phyloP scores from a whole-genome alignment of 2,113 vertebrate genomes.

The Cygnus buccinator region DNA sequence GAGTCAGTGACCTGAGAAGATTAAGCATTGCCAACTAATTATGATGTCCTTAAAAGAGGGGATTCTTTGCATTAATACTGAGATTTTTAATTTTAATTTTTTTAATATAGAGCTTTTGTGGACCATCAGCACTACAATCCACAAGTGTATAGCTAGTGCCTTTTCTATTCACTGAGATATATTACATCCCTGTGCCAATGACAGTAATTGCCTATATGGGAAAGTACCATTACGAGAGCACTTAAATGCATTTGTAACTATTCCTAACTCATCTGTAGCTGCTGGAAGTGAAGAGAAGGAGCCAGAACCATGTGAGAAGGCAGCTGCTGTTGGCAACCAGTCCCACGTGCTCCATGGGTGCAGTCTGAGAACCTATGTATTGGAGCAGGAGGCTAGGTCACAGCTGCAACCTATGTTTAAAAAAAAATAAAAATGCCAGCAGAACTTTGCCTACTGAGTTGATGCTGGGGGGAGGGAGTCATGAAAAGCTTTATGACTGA shows the following conservation, averaged over 20 bases:
- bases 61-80: neutral
- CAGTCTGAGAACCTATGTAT: constrained; percentile 1
- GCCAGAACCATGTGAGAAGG: constrained; percentile 37
- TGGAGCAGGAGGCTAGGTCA: neutral
- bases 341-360: neutral
- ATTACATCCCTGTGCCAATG: neutral
- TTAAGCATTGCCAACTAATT: constrained; percentile 14
- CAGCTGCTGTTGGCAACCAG: constrained; percentile 55
- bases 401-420: neutral
- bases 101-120: neutral
- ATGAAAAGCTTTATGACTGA: neutral
- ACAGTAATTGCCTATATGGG: neutral
- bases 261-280: constrained; percentile 42
- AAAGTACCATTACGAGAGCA: neutral
- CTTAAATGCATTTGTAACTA: constrained; percentile 52
- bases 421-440: neutral
- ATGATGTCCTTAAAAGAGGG: neutral
- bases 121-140: neutral
- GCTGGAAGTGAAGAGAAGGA: constrained; percentile 14
- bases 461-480: neutral
- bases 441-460: neutral
- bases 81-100: neutral
- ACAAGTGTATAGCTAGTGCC: neutral
- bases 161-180: neutral
- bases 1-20: constrained; percentile 44